These are phyloP conservation scores for Chrysochloris asiatica DNA, from an alignment of 2,113 vertebrate species.

Conservation along the genomic window DNA sequence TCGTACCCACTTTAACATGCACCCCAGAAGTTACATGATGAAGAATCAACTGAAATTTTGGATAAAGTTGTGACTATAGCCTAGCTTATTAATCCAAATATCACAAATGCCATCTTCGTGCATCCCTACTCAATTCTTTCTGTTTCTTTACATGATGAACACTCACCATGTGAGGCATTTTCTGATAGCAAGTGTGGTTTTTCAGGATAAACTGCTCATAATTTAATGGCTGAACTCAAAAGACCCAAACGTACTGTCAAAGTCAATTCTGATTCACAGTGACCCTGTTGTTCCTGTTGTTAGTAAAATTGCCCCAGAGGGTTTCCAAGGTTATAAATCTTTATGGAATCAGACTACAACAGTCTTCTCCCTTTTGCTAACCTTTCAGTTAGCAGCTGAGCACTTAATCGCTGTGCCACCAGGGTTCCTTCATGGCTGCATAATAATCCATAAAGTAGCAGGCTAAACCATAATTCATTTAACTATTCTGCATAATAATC, in stretches of 20 bases:
- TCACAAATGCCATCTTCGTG: fast-evolving
- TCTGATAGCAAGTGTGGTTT: background rate
- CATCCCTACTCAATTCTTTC: background rate
- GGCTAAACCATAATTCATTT: background rate
- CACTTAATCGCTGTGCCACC: background rate
- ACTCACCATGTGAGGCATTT: background rate
- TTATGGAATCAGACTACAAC: background rate
- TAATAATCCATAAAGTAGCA: background rate
- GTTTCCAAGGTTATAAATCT: background rate
- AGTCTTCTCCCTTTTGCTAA: background rate
- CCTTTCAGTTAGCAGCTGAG: background rate
- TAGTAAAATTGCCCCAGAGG: background rate
- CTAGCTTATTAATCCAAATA: background rate
- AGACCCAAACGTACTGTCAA: background rate
- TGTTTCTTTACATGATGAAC: background rate
- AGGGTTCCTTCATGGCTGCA: background rate
- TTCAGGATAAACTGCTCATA: no score
- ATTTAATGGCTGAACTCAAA: background rate
- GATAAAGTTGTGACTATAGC: background rate
- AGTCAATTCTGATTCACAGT: background rate
- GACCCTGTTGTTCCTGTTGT: no score
- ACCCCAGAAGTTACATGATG: background rate
- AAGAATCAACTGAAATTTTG: background rate
- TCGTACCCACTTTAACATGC: background rate
- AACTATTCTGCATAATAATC: background rate